Conservation (phyloP, 2,797 vertebrate genomes). For the Coregonus suidteri region DNA sequence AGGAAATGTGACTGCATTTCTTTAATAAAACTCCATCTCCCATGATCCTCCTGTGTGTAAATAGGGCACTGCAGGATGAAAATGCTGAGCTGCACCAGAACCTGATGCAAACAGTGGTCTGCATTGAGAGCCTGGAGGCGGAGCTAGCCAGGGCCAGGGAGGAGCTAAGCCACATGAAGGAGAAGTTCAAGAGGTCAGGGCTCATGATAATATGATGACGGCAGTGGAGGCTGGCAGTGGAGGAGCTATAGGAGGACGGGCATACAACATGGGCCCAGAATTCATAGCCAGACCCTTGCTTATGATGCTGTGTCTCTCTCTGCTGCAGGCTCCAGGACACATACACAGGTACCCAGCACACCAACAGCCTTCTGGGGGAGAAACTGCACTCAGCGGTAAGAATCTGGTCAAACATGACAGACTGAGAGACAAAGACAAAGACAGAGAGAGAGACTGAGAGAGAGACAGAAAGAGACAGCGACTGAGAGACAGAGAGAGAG, state of each 20-base stretch:
- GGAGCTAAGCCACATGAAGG: conserved; percentile 71
- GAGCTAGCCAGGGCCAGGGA: conserved; percentile 74
- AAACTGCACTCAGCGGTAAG: conserved; percentile 75
- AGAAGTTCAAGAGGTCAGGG: conserved; percentile 75
- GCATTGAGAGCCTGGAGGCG: conserved; percentile 77
- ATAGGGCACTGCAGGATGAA: conserved; percentile 73
- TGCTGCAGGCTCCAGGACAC: conserved; percentile 72
- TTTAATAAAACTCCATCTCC: conserved; percentile 10
- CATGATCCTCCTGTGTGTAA: conserved; percentile 28
- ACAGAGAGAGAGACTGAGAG: too few species aligned
- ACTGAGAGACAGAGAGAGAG: too few species aligned
- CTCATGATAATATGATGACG: background rate
- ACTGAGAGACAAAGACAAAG: too few species aligned
- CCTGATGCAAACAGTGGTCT: conserved; percentile 74
- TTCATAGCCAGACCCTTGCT: background rate
- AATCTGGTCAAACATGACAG: background rate
- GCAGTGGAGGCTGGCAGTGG: too few species aligned
- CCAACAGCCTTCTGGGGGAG: conserved; percentile 68
- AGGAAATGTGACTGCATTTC: background rate
- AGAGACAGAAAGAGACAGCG: too few species aligned
- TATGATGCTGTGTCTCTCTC: background rate
- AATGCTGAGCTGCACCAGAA: conserved; percentile 78
- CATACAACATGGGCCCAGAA: too few species aligned
- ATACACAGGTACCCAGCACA: conserved; percentile 67
- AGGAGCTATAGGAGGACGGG: too few species aligned